Evolutionary conservation across 2,888 invertebrate genomes (phyloP).

Genomic region (Corbicula japonica): DNA sequence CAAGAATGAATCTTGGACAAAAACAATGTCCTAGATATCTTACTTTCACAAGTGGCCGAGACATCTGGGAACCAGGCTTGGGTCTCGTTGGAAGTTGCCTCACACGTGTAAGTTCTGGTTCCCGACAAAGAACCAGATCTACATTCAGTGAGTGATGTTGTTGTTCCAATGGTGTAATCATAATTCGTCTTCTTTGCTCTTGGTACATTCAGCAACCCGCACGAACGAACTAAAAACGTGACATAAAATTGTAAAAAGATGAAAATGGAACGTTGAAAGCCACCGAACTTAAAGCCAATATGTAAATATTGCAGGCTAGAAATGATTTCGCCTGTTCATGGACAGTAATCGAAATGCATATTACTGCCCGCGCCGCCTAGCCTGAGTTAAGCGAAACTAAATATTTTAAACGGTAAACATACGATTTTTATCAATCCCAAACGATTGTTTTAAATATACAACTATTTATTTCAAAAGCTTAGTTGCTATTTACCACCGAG

Average conservation of each 20-base stretch:
- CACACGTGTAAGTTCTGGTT: conserved; percentile 66
- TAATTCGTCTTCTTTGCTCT: conserved; percentile 64
- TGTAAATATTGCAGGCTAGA: too few species aligned
- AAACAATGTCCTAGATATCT: too few species aligned
- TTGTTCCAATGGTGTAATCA: conserved; percentile 69
- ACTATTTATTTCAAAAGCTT: too few species aligned
- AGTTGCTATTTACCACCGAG: too few species aligned
- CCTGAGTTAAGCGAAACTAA: too few species aligned
- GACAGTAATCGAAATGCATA: not conserved
- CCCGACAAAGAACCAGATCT: conserved; percentile 67
- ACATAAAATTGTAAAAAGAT: not conserved
- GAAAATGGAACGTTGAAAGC: not conserved
- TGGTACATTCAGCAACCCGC: conserved; percentile 77
- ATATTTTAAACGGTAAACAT: too few species aligned
- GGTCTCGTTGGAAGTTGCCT: conserved; percentile 54
- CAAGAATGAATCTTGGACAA: too few species aligned
- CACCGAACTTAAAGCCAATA: too few species aligned
- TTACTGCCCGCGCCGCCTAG: too few species aligned
- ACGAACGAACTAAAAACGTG: conserved; percentile 70
- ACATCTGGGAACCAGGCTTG: conserved; percentile 69
- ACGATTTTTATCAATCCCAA: too few species aligned
- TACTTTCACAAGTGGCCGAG: conserved; percentile 65
- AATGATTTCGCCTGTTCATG: too few species aligned
- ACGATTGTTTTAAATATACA: too few species aligned
- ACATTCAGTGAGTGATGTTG: conserved; percentile 72